Evolutionary conservation across 2,797 vertebrate species (phyloP).

Genomic region (Sebastes trivittatus): DNA sequence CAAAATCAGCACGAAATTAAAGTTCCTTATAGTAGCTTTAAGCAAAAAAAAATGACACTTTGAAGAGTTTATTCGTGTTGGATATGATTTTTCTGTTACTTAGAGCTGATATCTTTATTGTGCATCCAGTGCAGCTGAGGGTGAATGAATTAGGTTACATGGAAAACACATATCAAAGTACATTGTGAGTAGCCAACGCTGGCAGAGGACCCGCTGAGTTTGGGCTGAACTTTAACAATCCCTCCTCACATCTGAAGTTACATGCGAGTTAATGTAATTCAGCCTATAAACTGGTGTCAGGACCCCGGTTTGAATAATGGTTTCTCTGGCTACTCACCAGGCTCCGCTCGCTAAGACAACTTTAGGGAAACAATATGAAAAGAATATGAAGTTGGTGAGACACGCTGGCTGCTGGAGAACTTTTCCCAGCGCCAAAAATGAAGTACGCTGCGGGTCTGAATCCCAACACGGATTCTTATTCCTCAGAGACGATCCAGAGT

Average conservation of each 20-base stretch:
- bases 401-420: conserved; percentile 49
- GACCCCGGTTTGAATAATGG: conserved; percentile 62
- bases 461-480: conserved; percentile 64
- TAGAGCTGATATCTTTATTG: neutral
- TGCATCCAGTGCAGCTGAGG: neutral
- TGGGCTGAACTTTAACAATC: conserved; percentile 20
- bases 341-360: conserved; percentile 30
- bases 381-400: conserved; percentile 24
- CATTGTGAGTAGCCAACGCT: neutral
- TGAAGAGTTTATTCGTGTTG: neutral
- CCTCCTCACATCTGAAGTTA: conserved; percentile 26
- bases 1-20: neutral
- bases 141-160: neutral
- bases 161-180: conserved; percentile 24
- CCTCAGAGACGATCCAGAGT: conserved; percentile 72
- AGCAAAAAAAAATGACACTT: neutral
- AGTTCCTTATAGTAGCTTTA: neutral
- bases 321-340: conserved; percentile 49
- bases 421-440: conserved; percentile 41
- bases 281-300: conserved; percentile 60
- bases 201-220: conserved; percentile 18
- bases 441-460: conserved; percentile 51
- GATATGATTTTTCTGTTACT: neutral
- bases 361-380: conserved; percentile 46
- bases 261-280: conserved; percentile 50